These are phyloP conservation scores for Cephus spinipes DNA, from an alignment of 2,888 invertebrate species.

Conservation along the genomic window DNA sequence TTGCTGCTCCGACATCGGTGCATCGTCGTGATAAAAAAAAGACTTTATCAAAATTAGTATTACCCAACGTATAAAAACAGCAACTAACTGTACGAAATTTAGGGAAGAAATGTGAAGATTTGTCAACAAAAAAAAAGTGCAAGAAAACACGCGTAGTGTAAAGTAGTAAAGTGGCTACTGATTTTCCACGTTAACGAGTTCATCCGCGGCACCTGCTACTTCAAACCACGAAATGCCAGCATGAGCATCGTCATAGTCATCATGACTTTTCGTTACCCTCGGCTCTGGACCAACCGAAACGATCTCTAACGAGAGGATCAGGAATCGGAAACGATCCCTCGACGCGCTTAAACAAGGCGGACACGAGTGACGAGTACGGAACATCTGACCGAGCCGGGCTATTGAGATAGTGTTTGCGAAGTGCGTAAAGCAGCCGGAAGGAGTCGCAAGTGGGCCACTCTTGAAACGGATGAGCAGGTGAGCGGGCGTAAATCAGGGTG, in stretches of 20 bases:
- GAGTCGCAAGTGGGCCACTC: conserved; percentile 57
- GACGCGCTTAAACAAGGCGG: background rate
- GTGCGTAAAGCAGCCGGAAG: conserved; percentile 43
- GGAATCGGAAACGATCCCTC: background rate
- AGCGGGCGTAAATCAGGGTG: conserved; percentile 60
- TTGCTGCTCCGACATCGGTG: too few relatives aligned
- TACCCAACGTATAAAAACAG: background rate
- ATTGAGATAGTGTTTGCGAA: conserved; percentile 22
- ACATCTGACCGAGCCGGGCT: background rate
- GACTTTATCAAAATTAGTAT: background rate
- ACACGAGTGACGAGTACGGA: background rate
- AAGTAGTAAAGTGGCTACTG: background rate
- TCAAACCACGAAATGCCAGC: background rate
- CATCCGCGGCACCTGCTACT: background rate
- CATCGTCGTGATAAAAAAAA: background rate
- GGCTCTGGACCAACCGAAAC: background rate
- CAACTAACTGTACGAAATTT: background rate
- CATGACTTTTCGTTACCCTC: background rate
- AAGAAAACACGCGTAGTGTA: background rate
- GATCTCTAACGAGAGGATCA: background rate
- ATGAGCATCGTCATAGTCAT: background rate
- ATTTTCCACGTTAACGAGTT: background rate
- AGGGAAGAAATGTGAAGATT: accelerated
- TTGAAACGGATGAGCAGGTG: conserved; percentile 63
- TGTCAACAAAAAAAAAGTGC: background rate